Conservation (phyloP, 1,140 invertebrate species). For the Trinorchestia longiramus region DNA sequence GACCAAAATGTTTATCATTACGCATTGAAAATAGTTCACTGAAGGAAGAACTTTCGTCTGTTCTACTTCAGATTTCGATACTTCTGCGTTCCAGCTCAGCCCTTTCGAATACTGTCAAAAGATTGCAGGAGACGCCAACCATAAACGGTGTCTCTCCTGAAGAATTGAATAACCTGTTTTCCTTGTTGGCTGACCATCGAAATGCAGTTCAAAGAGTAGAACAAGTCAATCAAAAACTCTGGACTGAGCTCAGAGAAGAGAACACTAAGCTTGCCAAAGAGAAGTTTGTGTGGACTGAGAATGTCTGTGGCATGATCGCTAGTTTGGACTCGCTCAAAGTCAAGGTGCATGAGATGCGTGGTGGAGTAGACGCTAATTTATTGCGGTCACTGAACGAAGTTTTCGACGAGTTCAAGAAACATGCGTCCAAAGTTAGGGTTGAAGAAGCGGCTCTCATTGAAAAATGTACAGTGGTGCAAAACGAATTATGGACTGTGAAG, state of each 20-base stretch:
- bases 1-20: neutral
- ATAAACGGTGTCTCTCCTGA: neutral
- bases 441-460: conserved; percentile 52
- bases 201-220: neutral
- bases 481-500: conserved; percentile 56
- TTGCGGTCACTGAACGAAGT: conserved; percentile 12
- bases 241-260: conserved; percentile 58
- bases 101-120: neutral
- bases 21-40: conserved; percentile 59
- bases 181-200: neutral
- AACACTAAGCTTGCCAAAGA: conserved; percentile 56
- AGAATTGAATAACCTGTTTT: neutral
- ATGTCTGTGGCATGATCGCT: conserved; percentile 41
- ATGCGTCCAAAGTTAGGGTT: conserved; percentile 41
- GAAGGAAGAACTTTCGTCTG: conserved; percentile 55
- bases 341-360: neutral
- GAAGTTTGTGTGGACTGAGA: conserved; percentile 57
- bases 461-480: conserved; percentile 38
- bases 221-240: neutral
- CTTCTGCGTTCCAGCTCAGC: conserved; percentile 1
- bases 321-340: neutral
- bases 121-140: neutral
- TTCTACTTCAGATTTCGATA: neutral
- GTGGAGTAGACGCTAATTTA: neutral
- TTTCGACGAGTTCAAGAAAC: conserved; percentile 55